Conservation (phyloP, 2,113 vertebrate species). For the Nyctereutes procyonoides region DNA sequence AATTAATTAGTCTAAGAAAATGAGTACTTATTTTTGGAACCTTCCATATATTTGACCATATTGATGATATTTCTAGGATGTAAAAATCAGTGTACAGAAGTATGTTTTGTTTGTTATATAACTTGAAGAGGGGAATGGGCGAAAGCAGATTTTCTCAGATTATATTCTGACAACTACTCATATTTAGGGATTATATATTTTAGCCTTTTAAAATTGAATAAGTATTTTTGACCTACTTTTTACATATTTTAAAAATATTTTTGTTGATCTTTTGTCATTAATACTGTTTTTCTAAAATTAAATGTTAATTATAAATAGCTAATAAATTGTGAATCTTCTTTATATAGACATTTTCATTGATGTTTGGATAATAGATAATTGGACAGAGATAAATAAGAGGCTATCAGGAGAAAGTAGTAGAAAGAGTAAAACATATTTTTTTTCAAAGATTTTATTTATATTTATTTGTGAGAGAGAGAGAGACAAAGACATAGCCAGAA, state of each 20-base stretch:
- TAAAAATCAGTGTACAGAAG: conserved; percentile 41
- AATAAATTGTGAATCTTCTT: conserved; percentile 56
- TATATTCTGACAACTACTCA: conserved; percentile 19
- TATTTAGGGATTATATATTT: conserved; percentile 45
- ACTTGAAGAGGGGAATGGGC: not conserved
- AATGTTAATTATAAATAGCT: conserved; percentile 35
- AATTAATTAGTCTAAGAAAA: conserved; percentile 42
- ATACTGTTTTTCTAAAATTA: conserved; percentile 53
- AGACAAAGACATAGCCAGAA: no score
- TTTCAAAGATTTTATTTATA: no score
- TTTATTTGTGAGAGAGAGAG: no score
- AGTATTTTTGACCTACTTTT: conserved; percentile 35
- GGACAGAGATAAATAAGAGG: conserved; percentile 29
- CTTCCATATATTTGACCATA: conserved; percentile 22
- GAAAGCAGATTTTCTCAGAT: conserved; percentile 44
- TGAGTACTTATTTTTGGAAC: conserved; percentile 27
- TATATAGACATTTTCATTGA: conserved; percentile 31
- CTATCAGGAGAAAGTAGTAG: conserved; percentile 22
- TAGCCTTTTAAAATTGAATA: conserved; percentile 45
- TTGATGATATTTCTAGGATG: not conserved
- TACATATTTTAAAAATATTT: conserved; percentile 48
- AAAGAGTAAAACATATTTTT: not conserved
- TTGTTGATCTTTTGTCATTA: conserved; percentile 27
- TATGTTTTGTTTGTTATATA: not conserved
- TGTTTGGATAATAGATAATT: conserved; percentile 54